Percentiles rank a stretch among this genome's conserved stretches.
Conservation (phyloP, 2,888 invertebrate species). For the Latheticus oryzae region DNA sequence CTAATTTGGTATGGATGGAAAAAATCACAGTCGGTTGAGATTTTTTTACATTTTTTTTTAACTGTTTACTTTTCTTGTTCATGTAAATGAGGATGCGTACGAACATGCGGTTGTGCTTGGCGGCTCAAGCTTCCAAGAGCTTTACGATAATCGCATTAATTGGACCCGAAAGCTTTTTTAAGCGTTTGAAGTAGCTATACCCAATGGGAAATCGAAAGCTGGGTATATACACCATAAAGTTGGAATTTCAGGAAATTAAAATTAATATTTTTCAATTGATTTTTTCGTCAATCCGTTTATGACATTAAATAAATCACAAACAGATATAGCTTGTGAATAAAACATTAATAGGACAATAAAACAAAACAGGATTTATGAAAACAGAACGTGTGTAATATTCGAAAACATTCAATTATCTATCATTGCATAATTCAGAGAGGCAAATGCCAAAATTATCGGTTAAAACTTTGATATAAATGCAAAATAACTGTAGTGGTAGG, state of each 20-base stretch:
- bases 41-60: too few relatives aligned
- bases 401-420: constrained; percentile 48
- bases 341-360: too few relatives aligned
- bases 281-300: too few relatives aligned
- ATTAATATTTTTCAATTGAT: too few relatives aligned
- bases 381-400: constrained; percentile 22
- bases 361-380: constrained; percentile 22
- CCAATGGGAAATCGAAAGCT: too few relatives aligned
- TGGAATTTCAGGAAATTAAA: too few relatives aligned
- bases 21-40: constrained; percentile 2
- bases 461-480: constrained; percentile 42
- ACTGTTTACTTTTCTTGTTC: constrained; percentile 9
- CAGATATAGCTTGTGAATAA: too few relatives aligned
- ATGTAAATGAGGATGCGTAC: constrained; percentile 17
- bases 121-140: constrained; percentile 1
- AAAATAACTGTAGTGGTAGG: constrained; percentile 46
- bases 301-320: too few relatives aligned
- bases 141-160: constrained; percentile 30
- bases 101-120: neutral
- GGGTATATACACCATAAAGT: too few relatives aligned
- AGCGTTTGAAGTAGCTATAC: constrained; percentile 15
- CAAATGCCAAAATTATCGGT: constrained; percentile 48
- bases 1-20: constrained; percentile 41
- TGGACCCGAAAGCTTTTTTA: constrained; percentile 25
- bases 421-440: constrained; percentile 45